Conservation (phyloP, 1,140 invertebrate species). For the Callitettix versicolor region DNA sequence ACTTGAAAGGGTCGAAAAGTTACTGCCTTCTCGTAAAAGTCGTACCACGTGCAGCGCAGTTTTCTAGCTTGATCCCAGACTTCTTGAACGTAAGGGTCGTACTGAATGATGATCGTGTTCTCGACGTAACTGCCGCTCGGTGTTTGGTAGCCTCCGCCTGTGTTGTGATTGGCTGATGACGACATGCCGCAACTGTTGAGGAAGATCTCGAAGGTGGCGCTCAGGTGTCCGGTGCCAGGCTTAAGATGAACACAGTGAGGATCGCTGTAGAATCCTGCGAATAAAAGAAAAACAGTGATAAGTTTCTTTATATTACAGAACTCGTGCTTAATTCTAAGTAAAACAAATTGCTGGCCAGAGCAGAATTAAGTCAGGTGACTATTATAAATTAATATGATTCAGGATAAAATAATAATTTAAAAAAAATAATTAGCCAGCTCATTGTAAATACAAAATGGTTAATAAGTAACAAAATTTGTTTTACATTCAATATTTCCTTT, state of each 20-base stretch:
- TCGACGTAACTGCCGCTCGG: constrained; percentile 88
- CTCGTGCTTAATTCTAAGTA: too few species aligned
- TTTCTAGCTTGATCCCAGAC: constrained; percentile 93
- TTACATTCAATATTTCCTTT: too few species aligned
- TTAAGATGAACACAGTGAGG: constrained; percentile 84
- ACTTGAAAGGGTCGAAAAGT: constrained; percentile 91
- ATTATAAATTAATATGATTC: too few species aligned
- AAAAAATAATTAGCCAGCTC: background rate
- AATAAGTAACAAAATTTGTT: too few species aligned
- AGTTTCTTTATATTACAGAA: background rate
- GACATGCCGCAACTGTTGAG: constrained; percentile 84
- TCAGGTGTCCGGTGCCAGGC: constrained; percentile 70
- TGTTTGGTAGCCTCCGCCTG: constrained; percentile 68
- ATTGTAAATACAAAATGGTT: too few species aligned
- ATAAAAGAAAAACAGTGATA: background rate
- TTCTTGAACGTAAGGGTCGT: constrained; percentile 90
- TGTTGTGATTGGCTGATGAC: constrained; percentile 78
- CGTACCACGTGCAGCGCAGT: constrained; percentile 88
- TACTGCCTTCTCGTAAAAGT: constrained; percentile 90
- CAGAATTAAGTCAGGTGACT: too few species aligned
- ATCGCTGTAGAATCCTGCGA: constrained; percentile 57
- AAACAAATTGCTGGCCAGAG: too few species aligned
- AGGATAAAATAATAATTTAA: background rate
- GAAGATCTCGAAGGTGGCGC: constrained; percentile 82
- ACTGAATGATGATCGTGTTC: constrained; percentile 89